These are phyloP conservation scores for Enteromius argenteus DNA, from an alignment of 2,797 vertebrate species.

Conservation along the genomic window DNA sequence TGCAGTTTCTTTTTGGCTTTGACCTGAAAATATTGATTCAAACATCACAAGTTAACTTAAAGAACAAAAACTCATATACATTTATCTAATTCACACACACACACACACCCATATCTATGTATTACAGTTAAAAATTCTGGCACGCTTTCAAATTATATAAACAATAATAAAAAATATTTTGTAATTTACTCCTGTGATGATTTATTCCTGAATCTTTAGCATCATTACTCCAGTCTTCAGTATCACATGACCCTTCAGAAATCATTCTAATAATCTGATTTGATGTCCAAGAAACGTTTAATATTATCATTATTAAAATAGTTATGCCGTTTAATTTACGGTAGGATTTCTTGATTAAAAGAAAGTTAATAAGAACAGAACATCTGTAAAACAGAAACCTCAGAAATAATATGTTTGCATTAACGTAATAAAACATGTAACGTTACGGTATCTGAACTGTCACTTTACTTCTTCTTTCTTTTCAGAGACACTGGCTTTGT, in stretches of 20 bases:
- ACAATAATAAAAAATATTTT: no score
- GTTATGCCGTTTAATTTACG: neutral
- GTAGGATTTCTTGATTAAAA: neutral
- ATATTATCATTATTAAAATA: neutral
- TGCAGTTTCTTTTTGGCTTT: conserved; percentile 76
- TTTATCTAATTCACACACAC: neutral
- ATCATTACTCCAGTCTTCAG: neutral
- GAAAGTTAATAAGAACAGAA: neutral
- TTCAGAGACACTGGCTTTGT: neutral
- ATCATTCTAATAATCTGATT: neutral
- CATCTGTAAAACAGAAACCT: neutral
- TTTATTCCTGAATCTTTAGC: neutral
- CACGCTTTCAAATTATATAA: no score
- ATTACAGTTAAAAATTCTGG: neutral
- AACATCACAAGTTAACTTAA: neutral
- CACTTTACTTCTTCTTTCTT: neutral
- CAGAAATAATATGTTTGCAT: neutral
- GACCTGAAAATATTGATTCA: conserved; percentile 65
- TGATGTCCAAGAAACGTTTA: neutral
- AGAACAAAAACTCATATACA: neutral
- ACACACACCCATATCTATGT: neutral
- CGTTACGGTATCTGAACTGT: neutral
- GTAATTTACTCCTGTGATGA: no score
- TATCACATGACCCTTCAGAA: neutral
- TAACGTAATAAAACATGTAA: neutral